A percentile compares a stretch with the other conserved stretches of the same genome.
phyloP scores from a whole-genome alignment of 2,797 vertebrate species.

The Phoeniculus purpureus region DNA sequence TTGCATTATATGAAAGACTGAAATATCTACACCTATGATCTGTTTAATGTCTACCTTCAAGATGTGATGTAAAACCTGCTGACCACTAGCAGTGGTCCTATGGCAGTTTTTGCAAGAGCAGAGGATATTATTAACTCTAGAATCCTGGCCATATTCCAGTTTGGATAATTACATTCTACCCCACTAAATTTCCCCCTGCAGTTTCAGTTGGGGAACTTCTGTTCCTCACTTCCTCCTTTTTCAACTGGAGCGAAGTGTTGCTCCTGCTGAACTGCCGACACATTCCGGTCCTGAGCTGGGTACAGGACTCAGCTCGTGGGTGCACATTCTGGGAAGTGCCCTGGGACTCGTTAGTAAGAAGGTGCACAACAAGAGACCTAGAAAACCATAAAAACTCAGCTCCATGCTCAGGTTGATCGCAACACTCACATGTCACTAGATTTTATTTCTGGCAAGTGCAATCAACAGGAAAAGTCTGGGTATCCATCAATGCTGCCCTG shows the following conservation, averaged over 20 bases:
- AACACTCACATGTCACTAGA: neutral
- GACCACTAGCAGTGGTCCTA: slow-evolving; percentile 70
- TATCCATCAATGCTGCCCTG: neutral
- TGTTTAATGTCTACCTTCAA: slow-evolving; percentile 15
- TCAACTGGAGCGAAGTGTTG: slow-evolving; percentile 11
- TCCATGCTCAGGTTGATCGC: neutral
- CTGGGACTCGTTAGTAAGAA: slow-evolving; percentile 53
- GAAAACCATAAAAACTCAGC: slow-evolving; percentile 4
- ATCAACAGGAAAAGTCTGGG: neutral
- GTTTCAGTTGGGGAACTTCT: slow-evolving; percentile 66
- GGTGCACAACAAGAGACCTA: neutral
- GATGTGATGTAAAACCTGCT: slow-evolving; percentile 59
- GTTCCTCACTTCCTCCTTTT: slow-evolving; percentile 58
- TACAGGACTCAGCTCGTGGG: neutral
- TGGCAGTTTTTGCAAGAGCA: slow-evolving; percentile 75
- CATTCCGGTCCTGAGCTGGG: neutral
- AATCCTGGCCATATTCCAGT: slow-evolving; percentile 75
- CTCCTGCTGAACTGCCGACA: neutral
- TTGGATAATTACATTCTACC: slow-evolving; percentile 79
- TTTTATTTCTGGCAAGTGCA: neutral
- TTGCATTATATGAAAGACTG: neutral
- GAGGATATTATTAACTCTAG: slow-evolving; percentile 71
- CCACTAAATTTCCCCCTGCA: slow-evolving; percentile 72
- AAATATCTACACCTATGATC: neutral
- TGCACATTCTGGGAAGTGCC: slow-evolving; percentile 26